Evolutionary conservation across 2,888 invertebrate species (phyloP), one percentile per base, ranked within the genome.

Genomic region (Seira ritae): DNA sequence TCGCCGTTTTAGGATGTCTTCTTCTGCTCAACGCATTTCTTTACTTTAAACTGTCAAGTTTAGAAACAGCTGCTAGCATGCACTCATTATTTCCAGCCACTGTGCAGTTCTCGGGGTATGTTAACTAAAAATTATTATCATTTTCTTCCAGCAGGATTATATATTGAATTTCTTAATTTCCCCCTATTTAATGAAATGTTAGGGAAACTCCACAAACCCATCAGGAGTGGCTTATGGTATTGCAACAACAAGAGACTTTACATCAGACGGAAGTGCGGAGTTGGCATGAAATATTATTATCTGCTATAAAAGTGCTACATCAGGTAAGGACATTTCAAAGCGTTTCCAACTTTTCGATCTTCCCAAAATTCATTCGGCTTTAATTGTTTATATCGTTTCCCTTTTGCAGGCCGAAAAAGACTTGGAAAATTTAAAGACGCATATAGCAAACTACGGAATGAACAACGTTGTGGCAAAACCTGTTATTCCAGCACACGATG

Each of bases 221-320:
- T 90, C 95, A 96, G 89, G 95, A 96, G 90, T 97, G 97, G 97
- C 92, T 95, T 81, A 92, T 93, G 87, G 91, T 96, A 86, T 91
- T 97, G 89, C 95, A 95, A 90, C 94, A 95, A 87, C 97, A 97
- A 92, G 94, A 96, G 91, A 92, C 93, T 79, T 92, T 96, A 67
- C 96, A 97, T 91, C 94, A 95, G 84, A 93, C 94, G 37, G 96
- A 97, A 92, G 93, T 97, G 91, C 93, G 93, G 86, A 95, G 95
- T 90, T 97, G 97, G 97, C 94, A 96, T 84, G 90, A 91, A 73
- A 90, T 91, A 20, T 88, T 92, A 20, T 88, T 90, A 19, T 89
- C 91, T 0, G 91, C 91, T 23, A 90, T 91, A 84, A 86, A 90
- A 66, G 89, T 91, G 50, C 88, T 92, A 65, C 91, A 88, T 74